Percentiles rank a stretch among this genome's conserved stretches.
These are phyloP conservation scores for Stichodactyla helianthus DNA, from an alignment of 64 coral and sea anemone species.

Conservation along the genomic window DNA sequence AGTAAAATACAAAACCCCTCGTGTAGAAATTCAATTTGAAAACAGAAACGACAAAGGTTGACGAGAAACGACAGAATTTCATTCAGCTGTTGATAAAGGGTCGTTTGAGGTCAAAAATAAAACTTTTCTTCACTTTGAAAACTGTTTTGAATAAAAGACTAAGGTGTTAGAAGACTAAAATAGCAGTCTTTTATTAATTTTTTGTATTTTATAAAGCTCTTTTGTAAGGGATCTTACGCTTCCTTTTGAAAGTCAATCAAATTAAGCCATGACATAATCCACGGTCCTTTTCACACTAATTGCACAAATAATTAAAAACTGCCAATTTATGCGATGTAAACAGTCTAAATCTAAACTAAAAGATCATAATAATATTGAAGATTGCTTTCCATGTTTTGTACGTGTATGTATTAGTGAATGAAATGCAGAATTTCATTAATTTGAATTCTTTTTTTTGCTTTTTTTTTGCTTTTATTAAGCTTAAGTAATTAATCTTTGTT, in stretches of 20 bases:
- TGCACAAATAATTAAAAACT: not conserved
- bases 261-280: not conserved
- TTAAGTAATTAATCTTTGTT: too few species aligned
- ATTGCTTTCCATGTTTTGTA: not conserved
- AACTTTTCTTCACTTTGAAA: not conserved
- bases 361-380: not conserved
- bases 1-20: not conserved
- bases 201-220: not conserved
- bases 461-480: too few species aligned
- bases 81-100: slow-evolving; percentile 1
- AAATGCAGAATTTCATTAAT: not conserved
- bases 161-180: not conserved
- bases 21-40: not conserved
- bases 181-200: not conserved
- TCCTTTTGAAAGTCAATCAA: not conserved
- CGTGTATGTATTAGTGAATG: too few species aligned
- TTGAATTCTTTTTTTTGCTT: not conserved
- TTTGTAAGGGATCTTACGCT: not conserved
- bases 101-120: not conserved
- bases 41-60: not conserved
- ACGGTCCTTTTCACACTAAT: not conserved
- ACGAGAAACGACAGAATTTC: not conserved
- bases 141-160: not conserved
- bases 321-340: not conserved
- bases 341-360: not conserved